phyloP scores from a whole-genome alignment of 2,888 invertebrate species.

The Phragmatobia fuliginosa region DNA sequence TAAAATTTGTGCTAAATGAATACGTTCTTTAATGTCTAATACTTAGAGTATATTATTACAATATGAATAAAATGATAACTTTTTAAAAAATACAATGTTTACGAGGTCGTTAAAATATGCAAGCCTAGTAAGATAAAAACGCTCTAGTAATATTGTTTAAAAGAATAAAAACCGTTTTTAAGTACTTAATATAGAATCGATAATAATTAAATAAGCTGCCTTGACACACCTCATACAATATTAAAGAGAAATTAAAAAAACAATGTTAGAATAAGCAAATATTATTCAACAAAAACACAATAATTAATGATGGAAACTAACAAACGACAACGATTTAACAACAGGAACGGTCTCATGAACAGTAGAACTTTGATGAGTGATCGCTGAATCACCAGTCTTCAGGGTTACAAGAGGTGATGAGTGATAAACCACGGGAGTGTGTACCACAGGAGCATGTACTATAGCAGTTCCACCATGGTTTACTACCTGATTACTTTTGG shows the following conservation, averaged over 20 bases:
- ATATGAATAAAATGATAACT: neutral
- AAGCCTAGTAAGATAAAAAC: too few relatives aligned
- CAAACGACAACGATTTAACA: conserved; percentile 59
- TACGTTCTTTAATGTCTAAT: neutral
- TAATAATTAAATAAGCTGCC: neutral
- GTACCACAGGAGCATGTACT: conserved; percentile 55
- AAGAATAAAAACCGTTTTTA: too few relatives aligned
- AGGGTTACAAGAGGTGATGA: conserved; percentile 59
- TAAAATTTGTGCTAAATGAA: neutral
- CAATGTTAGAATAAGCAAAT: neutral
- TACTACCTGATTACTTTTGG: conserved; percentile 75
- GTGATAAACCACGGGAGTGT: conserved; percentile 62
- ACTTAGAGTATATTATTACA: neutral
- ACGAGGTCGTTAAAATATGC: too few relatives aligned
- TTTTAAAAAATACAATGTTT: too few relatives aligned
- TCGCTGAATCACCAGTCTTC: conserved; percentile 73
- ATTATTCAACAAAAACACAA: conserved; percentile 39
- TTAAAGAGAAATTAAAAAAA: neutral
- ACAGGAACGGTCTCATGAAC: conserved; percentile 74
- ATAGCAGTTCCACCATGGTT: conserved; percentile 64
- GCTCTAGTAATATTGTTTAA: too few relatives aligned
- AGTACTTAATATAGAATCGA: neutral
- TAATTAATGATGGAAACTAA: conserved; percentile 63
- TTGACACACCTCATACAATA: neutral
- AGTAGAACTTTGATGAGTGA: conserved; percentile 83